Evolutionary conservation across 1,140 invertebrate species (phyloP), one percentile per base, ranked within the genome.

Genomic region (Leptinotarsa lineolata): DNA sequence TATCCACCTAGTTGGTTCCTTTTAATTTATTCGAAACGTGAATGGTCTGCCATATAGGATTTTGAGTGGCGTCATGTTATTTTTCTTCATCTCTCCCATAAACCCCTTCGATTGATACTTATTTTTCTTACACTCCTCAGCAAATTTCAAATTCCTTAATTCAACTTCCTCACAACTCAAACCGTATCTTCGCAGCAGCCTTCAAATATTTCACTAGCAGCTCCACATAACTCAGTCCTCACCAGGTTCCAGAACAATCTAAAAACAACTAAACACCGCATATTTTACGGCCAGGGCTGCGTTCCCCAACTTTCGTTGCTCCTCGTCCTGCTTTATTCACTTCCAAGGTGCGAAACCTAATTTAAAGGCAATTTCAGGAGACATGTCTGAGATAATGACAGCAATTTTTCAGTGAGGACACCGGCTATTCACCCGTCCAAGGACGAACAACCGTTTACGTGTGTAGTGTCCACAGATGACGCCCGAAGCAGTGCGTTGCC

Each of bases 341-440:
- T 65, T 16, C 22, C 63, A 65, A 65, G 63, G 63, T 65, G 22
- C 63, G 63, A 65, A 65, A 65, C 63, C 39, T 65, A 65, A 65
- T 65, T 65, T 65, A 65, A 65, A 65, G 63, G 21, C 63, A 65
- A 65, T 65, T 65, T 24, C 63, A 39, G 22, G 22, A 65, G 63
- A 65, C 63, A 65, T 65, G 63, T 39, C 63, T 65, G 63, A 65
- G 63, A 65, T 65, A 65, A 65, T 65, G 39, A 39, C 63, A 21
- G 63, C 63, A 65, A 65, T 65, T 65, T 65, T 65, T 65, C 63
- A 39, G 39, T 12, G 21, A 65, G 63, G 63, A 65, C 63, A 65
- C 20, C 39, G 63, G 63, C 63, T 65, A 65, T 16, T 65, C 22
- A 8, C 30, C 59, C 6, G 60, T n/a, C 22, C 63, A 39, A 24